Conservation (phyloP, 2,113 vertebrate species). For the Python bivittatus region DNA sequence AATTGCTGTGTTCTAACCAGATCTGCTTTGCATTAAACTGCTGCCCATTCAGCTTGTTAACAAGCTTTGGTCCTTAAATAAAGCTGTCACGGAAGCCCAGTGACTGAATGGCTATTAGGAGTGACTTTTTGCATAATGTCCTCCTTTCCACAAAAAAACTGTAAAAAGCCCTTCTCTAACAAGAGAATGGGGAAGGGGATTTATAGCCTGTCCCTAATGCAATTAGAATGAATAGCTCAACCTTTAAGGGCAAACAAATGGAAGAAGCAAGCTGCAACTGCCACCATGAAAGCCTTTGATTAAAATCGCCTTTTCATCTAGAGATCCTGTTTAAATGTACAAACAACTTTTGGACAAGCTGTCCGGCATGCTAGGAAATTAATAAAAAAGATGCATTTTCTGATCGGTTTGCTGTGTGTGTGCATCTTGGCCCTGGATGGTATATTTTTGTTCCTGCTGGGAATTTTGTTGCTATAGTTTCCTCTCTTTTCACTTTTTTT, state of each 20-base stretch:
- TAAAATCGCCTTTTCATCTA: conserved; percentile 34
- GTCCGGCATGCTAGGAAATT: conserved; percentile 32
- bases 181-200: conserved; percentile 63
- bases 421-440: neutral
- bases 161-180: conserved; percentile 52
- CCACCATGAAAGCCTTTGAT: conserved; percentile 34
- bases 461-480: conserved; percentile 72
- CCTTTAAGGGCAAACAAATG: conserved; percentile 65
- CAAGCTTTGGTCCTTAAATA: conserved; percentile 77
- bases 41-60: conserved; percentile 79
- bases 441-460: conserved; percentile 51
- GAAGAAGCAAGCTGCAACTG: conserved; percentile 29
- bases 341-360: neutral
- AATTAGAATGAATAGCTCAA: conserved; percentile 70
- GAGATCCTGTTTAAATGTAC: conserved; percentile 46
- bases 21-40: conserved; percentile 81
- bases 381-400: neutral
- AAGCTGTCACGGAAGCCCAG: conserved; percentile 72
- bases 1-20: conserved; percentile 77
- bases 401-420: neutral
- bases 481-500: conserved; percentile 28
- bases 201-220: conserved; percentile 59
- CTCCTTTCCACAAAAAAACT: conserved; percentile 57
- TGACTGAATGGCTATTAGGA: conserved; percentile 74
- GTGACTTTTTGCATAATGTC: conserved; percentile 65